Percentiles rank a stretch among this genome's conserved stretches.
Evolutionary conservation across 2,888 invertebrate species (phyloP).

Genomic region (Diogma glabrata): DNA sequence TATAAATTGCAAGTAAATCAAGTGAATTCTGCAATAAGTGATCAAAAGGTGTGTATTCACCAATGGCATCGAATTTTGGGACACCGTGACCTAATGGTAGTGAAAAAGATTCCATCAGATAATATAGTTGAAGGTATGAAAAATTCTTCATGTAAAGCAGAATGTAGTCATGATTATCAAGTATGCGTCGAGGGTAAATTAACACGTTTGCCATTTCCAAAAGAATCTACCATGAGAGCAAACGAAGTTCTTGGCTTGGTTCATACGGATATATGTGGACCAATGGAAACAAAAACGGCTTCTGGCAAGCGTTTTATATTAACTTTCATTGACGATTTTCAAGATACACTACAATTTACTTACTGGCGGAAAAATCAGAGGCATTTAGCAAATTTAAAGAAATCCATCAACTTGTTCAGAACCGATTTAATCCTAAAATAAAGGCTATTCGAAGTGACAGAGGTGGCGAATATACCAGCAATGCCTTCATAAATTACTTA

Average conservation of each 20-base stretch:
- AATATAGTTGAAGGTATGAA: slow-evolving; percentile 14
- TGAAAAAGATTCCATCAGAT: slow-evolving; percentile 13
- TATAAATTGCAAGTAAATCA: too few relatives aligned
- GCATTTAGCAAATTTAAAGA: slow-evolving; percentile 17
- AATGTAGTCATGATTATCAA: too few relatives aligned
- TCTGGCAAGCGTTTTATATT: slow-evolving; percentile 19
- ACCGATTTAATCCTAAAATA: slow-evolving; percentile 17
- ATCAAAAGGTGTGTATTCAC: slow-evolving; percentile 18
- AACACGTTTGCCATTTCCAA: too few relatives aligned
- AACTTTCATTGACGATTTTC: slow-evolving; percentile 28
- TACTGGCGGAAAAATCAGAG: slow-evolving; percentile 22
- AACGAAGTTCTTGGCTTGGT: slow-evolving; percentile 19
- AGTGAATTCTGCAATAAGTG: too few relatives aligned
- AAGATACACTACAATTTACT: slow-evolving; percentile 21
- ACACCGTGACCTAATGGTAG: slow-evolving; percentile 15
- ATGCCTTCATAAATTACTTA: slow-evolving; percentile 17
- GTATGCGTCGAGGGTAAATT: too few relatives aligned
- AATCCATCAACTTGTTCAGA: slow-evolving; percentile 16
- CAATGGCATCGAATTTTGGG: slow-evolving; percentile 20
- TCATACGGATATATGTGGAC: too few relatives aligned
- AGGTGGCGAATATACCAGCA: slow-evolving; percentile 23
- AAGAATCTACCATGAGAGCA: slow-evolving; percentile 16
- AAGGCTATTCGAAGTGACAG: slow-evolving; percentile 19
- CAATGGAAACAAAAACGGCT: slow-evolving; percentile 23
- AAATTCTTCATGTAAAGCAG: too few relatives aligned